Conservation (phyloP, 2,113 vertebrate genomes). For the Hemibagrus wyckioides region DNA sequence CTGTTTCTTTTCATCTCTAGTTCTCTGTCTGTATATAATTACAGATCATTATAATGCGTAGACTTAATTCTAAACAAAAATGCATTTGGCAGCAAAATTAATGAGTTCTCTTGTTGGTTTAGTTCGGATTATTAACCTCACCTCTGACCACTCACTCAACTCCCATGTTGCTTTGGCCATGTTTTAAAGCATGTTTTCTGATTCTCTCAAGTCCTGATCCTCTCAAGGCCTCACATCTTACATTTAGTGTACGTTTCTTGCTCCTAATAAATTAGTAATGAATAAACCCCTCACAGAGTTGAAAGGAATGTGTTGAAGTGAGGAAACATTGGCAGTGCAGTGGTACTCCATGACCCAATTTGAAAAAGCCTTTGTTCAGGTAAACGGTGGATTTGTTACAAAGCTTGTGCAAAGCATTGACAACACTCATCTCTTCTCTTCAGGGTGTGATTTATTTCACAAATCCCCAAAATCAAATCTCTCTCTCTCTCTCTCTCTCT, state of each 20-base stretch:
- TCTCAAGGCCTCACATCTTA: neutral
- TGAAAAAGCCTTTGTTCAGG: neutral
- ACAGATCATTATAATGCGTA: neutral
- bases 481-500: neutral
- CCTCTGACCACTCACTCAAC: neutral
- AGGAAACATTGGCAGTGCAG: neutral
- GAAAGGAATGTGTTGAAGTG: neutral
- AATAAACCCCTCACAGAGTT: neutral
- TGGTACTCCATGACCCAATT: neutral
- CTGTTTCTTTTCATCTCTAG: neutral
- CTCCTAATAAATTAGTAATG: neutral
- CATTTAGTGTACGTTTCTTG: neutral
- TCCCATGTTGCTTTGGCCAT: neutral
- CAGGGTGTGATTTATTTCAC: conserved; percentile 3
- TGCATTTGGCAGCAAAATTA: neutral
- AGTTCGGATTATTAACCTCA: neutral
- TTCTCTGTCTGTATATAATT: neutral
- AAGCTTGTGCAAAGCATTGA: conserved; percentile 1
- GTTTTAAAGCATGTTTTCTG: neutral
- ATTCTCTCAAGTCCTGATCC: neutral
- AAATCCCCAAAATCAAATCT: neutral
- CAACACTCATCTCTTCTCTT: neutral
- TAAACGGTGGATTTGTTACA: conserved; percentile 3
- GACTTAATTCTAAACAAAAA: neutral
- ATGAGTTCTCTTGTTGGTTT: neutral